Evolutionary conservation across 2,888 invertebrate genomes (phyloP).

Genomic region (Pomacea canaliculata): DNA sequence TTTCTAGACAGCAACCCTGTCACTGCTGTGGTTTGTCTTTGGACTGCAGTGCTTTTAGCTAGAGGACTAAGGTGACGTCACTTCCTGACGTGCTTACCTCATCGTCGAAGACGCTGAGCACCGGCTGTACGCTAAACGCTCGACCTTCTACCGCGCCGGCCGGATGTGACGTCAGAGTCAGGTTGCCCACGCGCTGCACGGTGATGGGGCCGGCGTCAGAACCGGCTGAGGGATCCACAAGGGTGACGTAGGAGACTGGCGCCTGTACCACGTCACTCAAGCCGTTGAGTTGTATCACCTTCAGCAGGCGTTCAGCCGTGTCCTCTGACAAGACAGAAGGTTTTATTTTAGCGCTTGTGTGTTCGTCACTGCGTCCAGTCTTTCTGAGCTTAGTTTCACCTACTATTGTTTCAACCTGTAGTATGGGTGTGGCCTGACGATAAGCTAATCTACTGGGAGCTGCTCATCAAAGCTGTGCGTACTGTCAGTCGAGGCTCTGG

Average conservation of each 20-base stretch:
- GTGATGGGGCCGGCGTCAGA: neutral
- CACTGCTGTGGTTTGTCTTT: too few species aligned
- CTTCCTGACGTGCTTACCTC: neutral
- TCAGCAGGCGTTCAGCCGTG: constrained; percentile 15
- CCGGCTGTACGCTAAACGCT: constrained; percentile 19
- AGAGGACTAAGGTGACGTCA: too few species aligned
- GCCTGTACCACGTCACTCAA: constrained; percentile 35
- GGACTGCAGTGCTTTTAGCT: too few species aligned
- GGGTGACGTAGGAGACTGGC: constrained; percentile 36
- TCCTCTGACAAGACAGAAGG: too few species aligned
- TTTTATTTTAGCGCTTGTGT: too few species aligned
- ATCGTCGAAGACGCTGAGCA: constrained; percentile 11
- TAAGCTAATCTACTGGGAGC: too few species aligned
- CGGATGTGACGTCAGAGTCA: constrained; percentile 17
- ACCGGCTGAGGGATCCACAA: constrained; percentile 36
- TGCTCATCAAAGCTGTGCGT: too few species aligned
- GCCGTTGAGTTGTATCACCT: constrained; percentile 27
- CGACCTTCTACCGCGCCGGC: constrained; percentile 16
- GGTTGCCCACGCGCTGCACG: constrained; percentile 20
- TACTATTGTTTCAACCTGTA: too few species aligned
- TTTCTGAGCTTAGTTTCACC: neutral
- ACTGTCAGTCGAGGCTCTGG: too few species aligned
- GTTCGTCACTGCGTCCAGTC: neutral
- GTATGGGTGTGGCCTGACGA: too few species aligned
- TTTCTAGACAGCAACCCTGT: too few species aligned